These are phyloP conservation scores for Leptothorax acervorum DNA, from an alignment of 2,888 invertebrate species.

Conservation along the genomic window DNA sequence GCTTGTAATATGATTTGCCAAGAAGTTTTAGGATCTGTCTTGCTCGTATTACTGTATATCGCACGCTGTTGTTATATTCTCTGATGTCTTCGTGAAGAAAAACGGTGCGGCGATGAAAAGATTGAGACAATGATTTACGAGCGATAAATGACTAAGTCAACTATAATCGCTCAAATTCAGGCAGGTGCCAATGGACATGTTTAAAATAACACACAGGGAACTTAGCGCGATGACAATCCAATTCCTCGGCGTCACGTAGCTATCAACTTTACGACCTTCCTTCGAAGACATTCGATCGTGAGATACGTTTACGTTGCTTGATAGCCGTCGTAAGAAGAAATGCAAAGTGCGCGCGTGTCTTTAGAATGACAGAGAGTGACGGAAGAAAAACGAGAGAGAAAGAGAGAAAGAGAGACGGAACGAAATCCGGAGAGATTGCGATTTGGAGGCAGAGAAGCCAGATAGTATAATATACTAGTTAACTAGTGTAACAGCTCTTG, in stretches of 20 bases:
- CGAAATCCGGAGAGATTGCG: conserved; percentile 52
- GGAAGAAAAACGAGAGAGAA: background rate
- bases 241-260: conserved; percentile 10
- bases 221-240: conserved; percentile 19
- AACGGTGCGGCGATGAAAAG: background rate
- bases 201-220: conserved; percentile 6
- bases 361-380: background rate
- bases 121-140: background rate
- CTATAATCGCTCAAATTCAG: background rate
- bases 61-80: background rate
- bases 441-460: conserved; percentile 63
- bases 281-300: conserved; percentile 33
- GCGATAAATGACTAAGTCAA: background rate
- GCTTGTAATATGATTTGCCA: background rate
- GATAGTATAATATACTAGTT: too few species aligned
- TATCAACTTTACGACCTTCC: conserved; percentile 17
- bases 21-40: background rate
- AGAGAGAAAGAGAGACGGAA: background rate
- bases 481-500: too few species aligned
- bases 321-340: background rate
- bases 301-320: conserved; percentile 34
- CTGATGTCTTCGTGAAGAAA: background rate
- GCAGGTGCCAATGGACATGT: conserved; percentile 1
- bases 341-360: conserved; percentile 10
- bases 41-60: background rate